Conservation (phyloP, 1,140 invertebrate species). For the Propsilocerus akamusi region DNA sequence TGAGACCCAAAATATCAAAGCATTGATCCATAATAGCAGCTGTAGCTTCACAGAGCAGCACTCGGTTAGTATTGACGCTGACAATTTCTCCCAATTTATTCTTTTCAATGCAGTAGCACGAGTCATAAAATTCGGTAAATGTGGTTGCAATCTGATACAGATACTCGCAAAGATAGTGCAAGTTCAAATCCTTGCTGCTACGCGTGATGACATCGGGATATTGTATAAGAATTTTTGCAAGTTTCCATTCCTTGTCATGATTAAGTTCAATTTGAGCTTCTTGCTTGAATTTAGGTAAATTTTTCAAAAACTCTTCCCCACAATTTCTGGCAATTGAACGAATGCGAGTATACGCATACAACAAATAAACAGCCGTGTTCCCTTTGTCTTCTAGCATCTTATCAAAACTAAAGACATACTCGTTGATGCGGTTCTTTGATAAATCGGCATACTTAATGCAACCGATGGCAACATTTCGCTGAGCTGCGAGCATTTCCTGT, state of each 20-base stretch:
- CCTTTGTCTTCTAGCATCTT: constrained; percentile 98
- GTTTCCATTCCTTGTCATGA: constrained; percentile 89
- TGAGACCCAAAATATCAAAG: constrained; percentile 83
- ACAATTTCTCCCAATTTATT: constrained; percentile 53
- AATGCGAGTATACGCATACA: constrained; percentile 93
- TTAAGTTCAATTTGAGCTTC: constrained; percentile 45
- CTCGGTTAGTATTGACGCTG: constrained; percentile 68
- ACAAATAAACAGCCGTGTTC: constrained; percentile 94
- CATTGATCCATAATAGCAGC: constrained; percentile 71
- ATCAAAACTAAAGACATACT: constrained; percentile 98
- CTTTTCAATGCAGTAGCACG: constrained; percentile 95
- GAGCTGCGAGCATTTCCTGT: constrained; percentile 68
- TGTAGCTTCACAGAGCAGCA: constrained; percentile 85
- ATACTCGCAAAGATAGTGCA: constrained; percentile 89
- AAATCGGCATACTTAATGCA: constrained; percentile 99
- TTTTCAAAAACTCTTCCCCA: constrained; percentile 34
- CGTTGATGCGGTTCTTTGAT: constrained; percentile 78
- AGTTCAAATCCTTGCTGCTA: constrained; percentile 64
- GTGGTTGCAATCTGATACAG: constrained; percentile 83
- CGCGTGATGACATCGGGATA: constrained; percentile 79
- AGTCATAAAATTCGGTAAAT: constrained; percentile 96
- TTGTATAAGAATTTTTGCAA: constrained; percentile 70
- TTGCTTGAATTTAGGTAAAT: constrained; percentile 31
- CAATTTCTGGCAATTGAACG: constrained; percentile 73
- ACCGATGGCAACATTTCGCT: constrained; percentile 88